These are phyloP conservation scores for Amiota minor DNA, from an alignment of 2,888 invertebrate genomes.

Conservation along the genomic window DNA sequence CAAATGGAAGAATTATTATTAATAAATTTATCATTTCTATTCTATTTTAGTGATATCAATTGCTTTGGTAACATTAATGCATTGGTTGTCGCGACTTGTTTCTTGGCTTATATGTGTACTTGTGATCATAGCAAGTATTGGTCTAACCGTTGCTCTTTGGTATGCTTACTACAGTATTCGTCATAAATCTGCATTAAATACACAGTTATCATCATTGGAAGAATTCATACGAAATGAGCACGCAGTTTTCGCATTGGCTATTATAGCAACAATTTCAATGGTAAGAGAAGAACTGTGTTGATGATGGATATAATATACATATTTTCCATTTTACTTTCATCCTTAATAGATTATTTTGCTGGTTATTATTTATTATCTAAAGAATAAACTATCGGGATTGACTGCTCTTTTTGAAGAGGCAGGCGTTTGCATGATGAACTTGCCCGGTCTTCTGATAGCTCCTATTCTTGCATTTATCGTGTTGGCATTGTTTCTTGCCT, in stretches of 20 bases:
- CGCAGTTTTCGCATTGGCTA: slow-evolving; percentile 88
- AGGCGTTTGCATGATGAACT: slow-evolving; percentile 86
- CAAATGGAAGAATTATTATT: background rate
- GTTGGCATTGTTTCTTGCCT: slow-evolving; percentile 84
- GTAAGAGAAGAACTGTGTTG: slow-evolving; percentile 73
- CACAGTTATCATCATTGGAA: slow-evolving; percentile 76
- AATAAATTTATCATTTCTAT: background rate
- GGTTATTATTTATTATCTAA: slow-evolving; percentile 82
- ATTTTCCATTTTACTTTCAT: slow-evolving; percentile 58
- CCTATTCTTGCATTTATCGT: slow-evolving; percentile 87
- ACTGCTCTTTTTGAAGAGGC: slow-evolving; percentile 92
- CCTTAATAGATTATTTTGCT: slow-evolving; percentile 80
- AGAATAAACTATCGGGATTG: slow-evolving; percentile 87
- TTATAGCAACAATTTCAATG: slow-evolving; percentile 90
- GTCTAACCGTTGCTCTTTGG: slow-evolving; percentile 88
- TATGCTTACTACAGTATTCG: slow-evolving; percentile 88
- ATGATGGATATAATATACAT: slow-evolving; percentile 2
- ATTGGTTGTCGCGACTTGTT: slow-evolving; percentile 86
- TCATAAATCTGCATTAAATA: slow-evolving; percentile 66
- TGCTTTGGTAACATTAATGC: slow-evolving; percentile 86
- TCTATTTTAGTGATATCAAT: slow-evolving; percentile 83
- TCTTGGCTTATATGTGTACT: slow-evolving; percentile 91
- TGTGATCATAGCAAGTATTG: slow-evolving; percentile 83
- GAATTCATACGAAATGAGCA: slow-evolving; percentile 89
- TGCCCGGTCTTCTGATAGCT: slow-evolving; percentile 89